Percentiles rank a stretch among this genome's conserved stretches.
phyloP scores from a whole-genome alignment of 2,113 vertebrate species.

The Ammodytes dubius region DNA sequence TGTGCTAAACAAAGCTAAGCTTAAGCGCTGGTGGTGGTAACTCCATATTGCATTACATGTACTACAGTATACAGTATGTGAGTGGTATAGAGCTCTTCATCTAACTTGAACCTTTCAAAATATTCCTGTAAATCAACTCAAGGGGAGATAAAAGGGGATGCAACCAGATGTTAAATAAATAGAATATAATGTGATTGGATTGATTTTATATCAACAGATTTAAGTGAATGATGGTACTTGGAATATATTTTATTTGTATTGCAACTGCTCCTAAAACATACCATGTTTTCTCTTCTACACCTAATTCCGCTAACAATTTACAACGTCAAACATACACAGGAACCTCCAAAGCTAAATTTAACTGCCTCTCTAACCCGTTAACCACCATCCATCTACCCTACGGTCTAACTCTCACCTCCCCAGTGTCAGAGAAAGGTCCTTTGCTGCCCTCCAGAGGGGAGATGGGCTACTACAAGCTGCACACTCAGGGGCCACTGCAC shows the following conservation, averaged over 20 bases:
- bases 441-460: conserved; percentile 74
- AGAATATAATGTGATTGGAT: background rate
- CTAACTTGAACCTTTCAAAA: background rate
- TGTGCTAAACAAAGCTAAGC: too few species aligned
- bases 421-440: conserved; percentile 78
- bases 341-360: conserved; percentile 75
- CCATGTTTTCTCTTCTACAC: conserved; percentile 43
- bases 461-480: conserved; percentile 83
- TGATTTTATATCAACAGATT: background rate
- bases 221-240: background rate
- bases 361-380: conserved; percentile 79
- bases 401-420: conserved; percentile 76
- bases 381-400: conserved; percentile 78
- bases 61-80: too few species aligned
- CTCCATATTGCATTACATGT: too few species aligned
- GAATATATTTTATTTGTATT: background rate
- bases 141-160: background rate
- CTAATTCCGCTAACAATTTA: conserved; percentile 60
- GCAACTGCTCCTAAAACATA: background rate
- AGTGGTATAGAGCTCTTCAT: background rate
- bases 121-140: background rate
- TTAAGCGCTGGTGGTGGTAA: too few species aligned
- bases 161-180: background rate
- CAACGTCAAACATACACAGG: conserved; percentile 38
- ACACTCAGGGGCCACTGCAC: conserved; percentile 72